A percentile compares a stretch with the other conserved stretches of the same genome.
Evolutionary conservation across 2,113 vertebrate species (phyloP).

Genomic region (Epinephelus cyanopodus): DNA sequence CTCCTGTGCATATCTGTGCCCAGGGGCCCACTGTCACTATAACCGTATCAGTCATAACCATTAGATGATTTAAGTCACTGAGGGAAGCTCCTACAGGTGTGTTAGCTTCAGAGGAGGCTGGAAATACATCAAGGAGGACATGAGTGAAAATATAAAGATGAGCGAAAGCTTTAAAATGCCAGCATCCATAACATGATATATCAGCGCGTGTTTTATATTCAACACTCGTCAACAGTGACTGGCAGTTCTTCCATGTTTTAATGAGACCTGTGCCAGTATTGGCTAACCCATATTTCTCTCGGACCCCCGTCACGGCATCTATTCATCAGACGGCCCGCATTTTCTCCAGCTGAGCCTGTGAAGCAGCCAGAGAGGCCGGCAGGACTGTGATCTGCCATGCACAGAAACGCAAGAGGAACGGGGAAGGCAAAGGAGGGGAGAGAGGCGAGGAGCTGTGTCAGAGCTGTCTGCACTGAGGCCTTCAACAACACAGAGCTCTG

Average conservation of each 20-base stretch:
- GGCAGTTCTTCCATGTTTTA: conserved; percentile 47
- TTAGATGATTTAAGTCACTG: not conserved
- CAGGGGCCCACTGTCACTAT: too few relatives aligned
- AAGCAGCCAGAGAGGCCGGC: conserved; percentile 36
- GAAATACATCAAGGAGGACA: conserved; percentile 25
- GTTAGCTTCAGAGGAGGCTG: conserved; percentile 11
- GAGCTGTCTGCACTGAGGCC: conserved; percentile 47
- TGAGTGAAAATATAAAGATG: conserved; percentile 15
- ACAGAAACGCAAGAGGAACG: conserved; percentile 39
- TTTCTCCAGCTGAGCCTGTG: conserved; percentile 43
- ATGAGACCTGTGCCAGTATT: conserved; percentile 41
- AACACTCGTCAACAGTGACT: conserved; percentile 17
- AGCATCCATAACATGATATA: conserved; percentile 29
- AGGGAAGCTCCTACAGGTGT: conserved; percentile 19
- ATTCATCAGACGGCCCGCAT: conserved; percentile 34
- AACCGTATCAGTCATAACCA: too few relatives aligned
- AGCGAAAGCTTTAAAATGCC: conserved; percentile 29
- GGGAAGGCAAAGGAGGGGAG: conserved; percentile 18
- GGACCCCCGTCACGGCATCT: conserved; percentile 38
- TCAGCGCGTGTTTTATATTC: conserved; percentile 40
- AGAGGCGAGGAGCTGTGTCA: conserved; percentile 49
- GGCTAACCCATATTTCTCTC: conserved; percentile 39
- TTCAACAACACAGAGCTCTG: conserved; percentile 61
- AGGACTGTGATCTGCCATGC: conserved; percentile 59
- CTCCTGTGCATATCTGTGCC: too few relatives aligned